phyloP scores from a whole-genome alignment of 2,888 invertebrate species.

The Dorcus hopei region DNA sequence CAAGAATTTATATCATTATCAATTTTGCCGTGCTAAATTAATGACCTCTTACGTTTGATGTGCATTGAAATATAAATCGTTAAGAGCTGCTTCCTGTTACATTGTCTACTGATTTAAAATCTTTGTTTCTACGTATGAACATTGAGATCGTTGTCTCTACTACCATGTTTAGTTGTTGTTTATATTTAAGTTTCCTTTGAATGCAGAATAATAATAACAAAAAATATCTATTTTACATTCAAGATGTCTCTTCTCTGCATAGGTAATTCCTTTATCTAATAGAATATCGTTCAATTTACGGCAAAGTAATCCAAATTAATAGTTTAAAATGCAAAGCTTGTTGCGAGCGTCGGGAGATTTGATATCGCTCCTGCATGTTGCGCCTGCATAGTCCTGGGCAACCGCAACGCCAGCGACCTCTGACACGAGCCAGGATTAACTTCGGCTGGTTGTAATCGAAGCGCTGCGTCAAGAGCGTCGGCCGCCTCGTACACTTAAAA shows the following conservation, averaged over 20 bases:
- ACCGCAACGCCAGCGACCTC: not conserved
- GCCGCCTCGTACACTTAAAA: not conserved
- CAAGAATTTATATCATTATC: no score
- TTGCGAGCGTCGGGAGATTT: not conserved
- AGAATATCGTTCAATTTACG: not conserved
- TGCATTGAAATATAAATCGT: no score
- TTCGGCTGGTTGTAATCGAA: not conserved
- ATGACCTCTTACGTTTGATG: no score
- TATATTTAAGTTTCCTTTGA: no score
- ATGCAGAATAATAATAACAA: no score
- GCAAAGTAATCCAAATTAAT: not conserved
- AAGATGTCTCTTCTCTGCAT: not conserved
- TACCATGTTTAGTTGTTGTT: no score
- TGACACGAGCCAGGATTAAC: constrained; percentile 1
- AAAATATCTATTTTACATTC: no score
- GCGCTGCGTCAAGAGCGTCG: not conserved
- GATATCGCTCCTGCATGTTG: not conserved
- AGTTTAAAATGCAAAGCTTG: constrained; percentile 2
- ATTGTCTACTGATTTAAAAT: no score
- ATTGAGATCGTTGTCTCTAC: no score
- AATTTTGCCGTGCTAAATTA: no score
- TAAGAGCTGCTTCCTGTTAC: no score
- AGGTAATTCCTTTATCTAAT: not conserved
- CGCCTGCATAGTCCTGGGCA: not conserved
- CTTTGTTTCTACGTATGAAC: no score